Evolutionary conservation across 2,113 vertebrate species (phyloP), one percentile per base, ranked within the genome.

Genomic region (Dendropsophus ebraccatus): DNA sequence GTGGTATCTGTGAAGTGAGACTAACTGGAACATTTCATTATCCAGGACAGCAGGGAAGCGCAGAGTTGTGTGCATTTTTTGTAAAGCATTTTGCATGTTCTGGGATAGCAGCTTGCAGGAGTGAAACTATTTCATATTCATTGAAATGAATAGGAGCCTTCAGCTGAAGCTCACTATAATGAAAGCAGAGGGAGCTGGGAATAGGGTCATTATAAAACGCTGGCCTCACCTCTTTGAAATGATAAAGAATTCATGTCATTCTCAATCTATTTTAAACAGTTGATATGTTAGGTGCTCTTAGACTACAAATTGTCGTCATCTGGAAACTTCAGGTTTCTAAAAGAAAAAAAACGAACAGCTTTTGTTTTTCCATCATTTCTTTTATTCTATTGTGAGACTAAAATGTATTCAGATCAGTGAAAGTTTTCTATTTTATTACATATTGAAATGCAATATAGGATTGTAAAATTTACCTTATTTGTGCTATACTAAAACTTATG

Each of bases 71-170:
- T 79, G 75, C 17, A 49, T 72, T 81, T 45, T 72, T 72, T 32
- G n/a, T 69, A 52, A 78, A 30, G 45, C 65, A 69, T 56, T 69
- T 49, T 86, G 77, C 47, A 80, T 80, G 52, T 86, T 86, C 65
- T 81, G 75, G 50, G 49, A 58, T 72, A 79, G 76, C 65, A 45
- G 65, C 76, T 86, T 80, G 65, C 52, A 30, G 72, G 35, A 86
- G 47, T 58, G 50, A 86, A 81, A 60, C 62, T 25, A 73, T 81
- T 86, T 86, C 49, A 86, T 80, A 86, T 86, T 86, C 84, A 86
- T 86, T 25, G 49, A 72, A 86, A 86, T 72, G 62, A 69, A 85
- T 79, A 72, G 62, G 54, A 69, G 84, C 76, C 35, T 80, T 80
- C 84, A 60, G 65, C 65, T 49, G 65, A 86, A 28, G 21, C 76